These are phyloP conservation scores for Aldabrachelys gigantea DNA, from an alignment of 2,113 vertebrate genomes.

Conservation along the genomic window DNA sequence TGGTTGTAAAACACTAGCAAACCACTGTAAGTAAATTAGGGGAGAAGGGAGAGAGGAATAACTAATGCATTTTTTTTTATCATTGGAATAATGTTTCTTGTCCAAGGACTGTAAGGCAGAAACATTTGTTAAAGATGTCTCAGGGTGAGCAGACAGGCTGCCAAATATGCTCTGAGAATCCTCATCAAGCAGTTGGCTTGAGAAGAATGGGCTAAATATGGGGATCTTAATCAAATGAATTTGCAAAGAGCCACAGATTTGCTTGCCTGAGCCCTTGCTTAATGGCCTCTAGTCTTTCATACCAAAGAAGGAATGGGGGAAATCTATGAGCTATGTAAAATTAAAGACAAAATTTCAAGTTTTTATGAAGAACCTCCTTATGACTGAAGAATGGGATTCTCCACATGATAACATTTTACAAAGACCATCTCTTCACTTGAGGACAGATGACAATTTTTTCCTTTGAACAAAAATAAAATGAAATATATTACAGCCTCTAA, in stretches of 20 bases:
- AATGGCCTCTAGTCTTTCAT: background rate
- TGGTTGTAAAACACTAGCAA: background rate
- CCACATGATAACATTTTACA: background rate
- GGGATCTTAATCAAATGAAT: background rate
- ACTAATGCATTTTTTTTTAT: background rate
- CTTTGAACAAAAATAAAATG: background rate
- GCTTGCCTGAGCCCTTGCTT: background rate
- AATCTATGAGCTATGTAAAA: background rate
- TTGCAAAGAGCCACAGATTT: background rate
- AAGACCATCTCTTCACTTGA: background rate
- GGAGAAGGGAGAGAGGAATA: background rate
- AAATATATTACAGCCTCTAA: background rate
- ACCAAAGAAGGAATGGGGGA: background rate
- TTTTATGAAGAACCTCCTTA: background rate
- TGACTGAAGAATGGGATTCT: background rate
- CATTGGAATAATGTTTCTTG: background rate
- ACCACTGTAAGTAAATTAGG: background rate
- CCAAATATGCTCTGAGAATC: background rate
- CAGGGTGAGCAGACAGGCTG: background rate
- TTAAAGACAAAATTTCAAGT: background rate
- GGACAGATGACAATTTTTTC: background rate
- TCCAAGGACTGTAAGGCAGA: background rate
- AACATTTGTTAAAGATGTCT: background rate
- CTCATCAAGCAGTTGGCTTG: background rate
- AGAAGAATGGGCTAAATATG: accelerated